A percentile compares a stretch with the other conserved stretches of the same genome.
phyloP scores from a whole-genome alignment of 2,797 vertebrate genomes.

The Aselliscus stoliczkanus region DNA sequence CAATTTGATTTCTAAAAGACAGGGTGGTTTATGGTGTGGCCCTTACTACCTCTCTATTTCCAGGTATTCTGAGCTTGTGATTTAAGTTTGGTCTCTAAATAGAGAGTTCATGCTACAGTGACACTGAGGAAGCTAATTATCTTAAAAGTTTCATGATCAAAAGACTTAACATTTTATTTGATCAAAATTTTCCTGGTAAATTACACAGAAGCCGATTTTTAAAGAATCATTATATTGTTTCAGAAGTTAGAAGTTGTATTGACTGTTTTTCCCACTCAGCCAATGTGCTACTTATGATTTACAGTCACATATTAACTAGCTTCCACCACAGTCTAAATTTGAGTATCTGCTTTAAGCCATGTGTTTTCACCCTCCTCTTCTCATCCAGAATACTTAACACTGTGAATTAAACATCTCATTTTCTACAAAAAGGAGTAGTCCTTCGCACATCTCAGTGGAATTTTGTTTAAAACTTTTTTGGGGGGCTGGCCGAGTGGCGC shows the following conservation, averaged over 20 bases:
- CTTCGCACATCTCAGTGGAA: neutral
- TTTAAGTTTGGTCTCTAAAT: conserved; percentile 7
- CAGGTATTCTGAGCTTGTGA: conserved; percentile 7
- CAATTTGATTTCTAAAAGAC: conserved; percentile 31
- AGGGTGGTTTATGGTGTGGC: neutral
- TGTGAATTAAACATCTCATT: neutral
- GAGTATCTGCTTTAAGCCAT: neutral
- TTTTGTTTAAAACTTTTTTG: neutral
- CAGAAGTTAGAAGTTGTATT: neutral
- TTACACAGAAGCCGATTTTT: conserved; percentile 9
- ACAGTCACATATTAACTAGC: neutral
- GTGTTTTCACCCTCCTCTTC: neutral
- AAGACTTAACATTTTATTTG: conserved; percentile 37
- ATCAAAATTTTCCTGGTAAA: neutral
- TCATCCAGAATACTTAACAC: neutral
- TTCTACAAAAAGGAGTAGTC: neutral
- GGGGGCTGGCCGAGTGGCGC: no score
- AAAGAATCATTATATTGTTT: neutral
- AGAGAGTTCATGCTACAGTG: neutral
- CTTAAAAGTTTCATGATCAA: conserved; percentile 10
- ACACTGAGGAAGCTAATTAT: conserved; percentile 38
- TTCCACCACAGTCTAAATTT: neutral
- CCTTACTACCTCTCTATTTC: neutral
- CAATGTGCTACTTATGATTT: neutral
- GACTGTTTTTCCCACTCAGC: neutral